Percentiles rank a stretch among this genome's conserved stretches.
Conservation (phyloP, 2,888 invertebrate genomes). For the Brachynemurus nebulosus region DNA sequence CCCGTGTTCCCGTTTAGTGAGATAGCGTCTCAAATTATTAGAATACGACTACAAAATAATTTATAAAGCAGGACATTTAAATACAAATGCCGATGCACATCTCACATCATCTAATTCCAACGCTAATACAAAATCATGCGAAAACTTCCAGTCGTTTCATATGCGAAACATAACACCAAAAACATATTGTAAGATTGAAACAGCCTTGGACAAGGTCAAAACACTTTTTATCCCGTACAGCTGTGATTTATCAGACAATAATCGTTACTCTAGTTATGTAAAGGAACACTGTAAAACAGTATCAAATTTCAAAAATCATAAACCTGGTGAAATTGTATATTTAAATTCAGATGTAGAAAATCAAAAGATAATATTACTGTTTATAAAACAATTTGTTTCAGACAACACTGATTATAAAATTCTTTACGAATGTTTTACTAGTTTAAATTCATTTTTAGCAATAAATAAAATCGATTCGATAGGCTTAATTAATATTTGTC, state of each 20-base stretch:
- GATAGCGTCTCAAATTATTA: slow-evolving; percentile 10
- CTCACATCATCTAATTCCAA: no score
- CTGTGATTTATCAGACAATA: not conserved
- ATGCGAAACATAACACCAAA: not conserved
- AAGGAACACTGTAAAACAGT: not conserved
- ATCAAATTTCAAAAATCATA: not conserved
- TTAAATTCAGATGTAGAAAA: not conserved
- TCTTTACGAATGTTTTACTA: not conserved
- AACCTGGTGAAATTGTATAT: not conserved
- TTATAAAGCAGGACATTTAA: slow-evolving; percentile 8
- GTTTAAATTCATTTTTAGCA: not conserved
- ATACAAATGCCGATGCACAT: slow-evolving; percentile 9
- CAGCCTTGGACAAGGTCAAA: not conserved
- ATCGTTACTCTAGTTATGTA: not conserved
- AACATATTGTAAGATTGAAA: not conserved
- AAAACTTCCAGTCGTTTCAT: not conserved
- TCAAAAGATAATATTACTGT: not conserved
- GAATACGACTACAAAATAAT: slow-evolving; percentile 10
- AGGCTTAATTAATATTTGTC: not conserved
- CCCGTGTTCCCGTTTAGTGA: slow-evolving; percentile 8
- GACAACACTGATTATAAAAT: not conserved
- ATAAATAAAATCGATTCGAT: not conserved
- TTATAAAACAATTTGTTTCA: not conserved
- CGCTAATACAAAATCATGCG: not conserved
- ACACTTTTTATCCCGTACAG: not conserved